Evolutionary conservation across 2,113 vertebrate species (phyloP), one percentile per base, ranked within the genome.

Genomic region (Gopherus evgoodei): DNA sequence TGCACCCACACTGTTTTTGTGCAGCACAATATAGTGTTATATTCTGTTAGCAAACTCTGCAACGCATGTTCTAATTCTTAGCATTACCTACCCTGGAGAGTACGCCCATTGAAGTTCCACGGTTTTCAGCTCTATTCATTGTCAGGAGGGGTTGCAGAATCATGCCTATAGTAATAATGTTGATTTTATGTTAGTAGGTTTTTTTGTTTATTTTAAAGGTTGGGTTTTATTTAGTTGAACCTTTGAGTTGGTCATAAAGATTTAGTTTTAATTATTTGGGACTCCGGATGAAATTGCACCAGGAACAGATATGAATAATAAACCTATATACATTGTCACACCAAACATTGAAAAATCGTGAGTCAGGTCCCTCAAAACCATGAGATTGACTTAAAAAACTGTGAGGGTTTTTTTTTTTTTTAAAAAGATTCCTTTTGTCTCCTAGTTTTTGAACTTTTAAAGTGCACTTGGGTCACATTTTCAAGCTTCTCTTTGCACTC

Each of bases 201-300:
- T 91, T 92, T 72, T 72, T 72, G 91, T 93, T 92, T 91, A 90
- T 25, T 56, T 44, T 5, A 25, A 76, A 44, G 19, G 5, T 44
- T 76, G 24, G 24, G 49, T 95, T 49, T 89, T 27, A 25, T 47
- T 44, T 89, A 59, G 50, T n/a, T 52, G 49, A 94, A 88, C 29
- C 84, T 53, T 88, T 94, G 87, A 89, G 69, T 86, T 87, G 2
- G 56, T 94, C 86, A 89, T 47, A 59, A 93, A 91, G 56, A 52
- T 93, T 78, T 88, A 81, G 83, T 65, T 88, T 84, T 69, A 76
- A 93, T 88, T 54, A 88, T 94, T 95, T 88, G 83, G 93, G 57
- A 53, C 92, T 76, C 12, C 1, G 42, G 42, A 27, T 76, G 75
- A 25, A 42, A 76, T 27, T 42, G 42, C 42, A 47, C 21, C 21